Conservation (phyloP, 2,888 invertebrate genomes). For the Caenorhabditis sp. region DNA sequence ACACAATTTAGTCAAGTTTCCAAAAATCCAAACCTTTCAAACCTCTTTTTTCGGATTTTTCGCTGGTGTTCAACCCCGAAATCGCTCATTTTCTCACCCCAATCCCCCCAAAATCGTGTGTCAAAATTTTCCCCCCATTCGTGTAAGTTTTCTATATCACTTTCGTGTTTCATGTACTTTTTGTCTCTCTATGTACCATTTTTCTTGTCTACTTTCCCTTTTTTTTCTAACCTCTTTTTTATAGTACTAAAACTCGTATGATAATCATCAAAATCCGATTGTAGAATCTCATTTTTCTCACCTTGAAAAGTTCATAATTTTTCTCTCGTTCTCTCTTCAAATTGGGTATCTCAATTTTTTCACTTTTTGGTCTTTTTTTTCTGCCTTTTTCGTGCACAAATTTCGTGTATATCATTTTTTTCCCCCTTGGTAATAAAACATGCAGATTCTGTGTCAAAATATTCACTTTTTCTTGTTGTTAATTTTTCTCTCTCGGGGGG, state of each 20-base stretch:
- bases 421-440: slow-evolving; percentile 22
- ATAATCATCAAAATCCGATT: slow-evolving; percentile 31
- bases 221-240: not conserved
- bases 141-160: not conserved
- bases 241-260: slow-evolving; percentile 1
- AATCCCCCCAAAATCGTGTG: slow-evolving; percentile 4
- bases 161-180: no score
- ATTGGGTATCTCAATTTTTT: slow-evolving; percentile 43
- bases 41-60: not conserved
- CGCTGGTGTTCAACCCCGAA: no score
- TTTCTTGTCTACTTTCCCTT: slow-evolving; percentile 14
- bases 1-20: not conserved
- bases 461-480: not conserved
- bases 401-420: slow-evolving; percentile 7
- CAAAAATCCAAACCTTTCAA: not conserved
- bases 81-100: not conserved
- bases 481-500: not conserved
- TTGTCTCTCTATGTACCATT: not conserved
- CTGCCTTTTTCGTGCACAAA: slow-evolving; percentile 1
- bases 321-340: no score
- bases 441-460: not conserved
- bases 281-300: not conserved
- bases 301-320: not conserved
- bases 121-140: not conserved
- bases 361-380: not conserved